Percentiles rank a stretch among this genome's conserved stretches.
These are phyloP conservation scores for Sepioteuthis lessoniana DNA, from an alignment of 2,888 invertebrate species.

Conservation along the genomic window DNA sequence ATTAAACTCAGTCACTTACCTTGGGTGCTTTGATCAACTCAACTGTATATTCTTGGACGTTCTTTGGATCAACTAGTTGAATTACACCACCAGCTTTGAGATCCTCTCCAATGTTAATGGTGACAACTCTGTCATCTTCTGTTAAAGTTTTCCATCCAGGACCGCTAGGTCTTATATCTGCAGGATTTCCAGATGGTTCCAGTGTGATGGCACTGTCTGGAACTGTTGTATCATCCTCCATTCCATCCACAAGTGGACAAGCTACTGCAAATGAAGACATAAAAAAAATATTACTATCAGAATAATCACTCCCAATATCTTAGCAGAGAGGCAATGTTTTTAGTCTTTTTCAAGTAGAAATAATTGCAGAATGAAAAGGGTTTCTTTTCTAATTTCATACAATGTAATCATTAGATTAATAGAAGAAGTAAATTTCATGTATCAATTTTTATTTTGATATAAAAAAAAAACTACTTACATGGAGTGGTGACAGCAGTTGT, in stretches of 20 bases:
- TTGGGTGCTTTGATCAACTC: background rate
- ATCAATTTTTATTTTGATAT: too few species aligned
- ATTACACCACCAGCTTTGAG: background rate
- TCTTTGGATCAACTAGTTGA: background rate
- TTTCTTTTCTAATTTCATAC: background rate
- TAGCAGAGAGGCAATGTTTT: background rate
- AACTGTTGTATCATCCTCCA: background rate
- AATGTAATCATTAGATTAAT: background rate
- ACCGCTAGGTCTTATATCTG: background rate
- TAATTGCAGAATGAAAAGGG: background rate
- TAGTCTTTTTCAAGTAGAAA: background rate
- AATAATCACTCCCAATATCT: background rate
- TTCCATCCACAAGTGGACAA: slow-evolving; percentile 37
- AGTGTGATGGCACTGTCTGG: background rate
- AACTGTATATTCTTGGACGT: background rate
- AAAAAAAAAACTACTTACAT: background rate
- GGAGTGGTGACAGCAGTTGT: background rate
- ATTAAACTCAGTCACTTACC: background rate
- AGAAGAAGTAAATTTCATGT: background rate
- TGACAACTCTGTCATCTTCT: background rate
- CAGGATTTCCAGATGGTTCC: background rate
- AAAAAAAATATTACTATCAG: background rate
- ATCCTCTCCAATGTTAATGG: background rate
- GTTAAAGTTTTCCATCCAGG: background rate
- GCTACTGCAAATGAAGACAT: background rate